A percentile compares a stretch with the other conserved stretches of the same genome.
Conservation (phyloP, 2,888 invertebrate species). For the Lycia hirtaria region DNA sequence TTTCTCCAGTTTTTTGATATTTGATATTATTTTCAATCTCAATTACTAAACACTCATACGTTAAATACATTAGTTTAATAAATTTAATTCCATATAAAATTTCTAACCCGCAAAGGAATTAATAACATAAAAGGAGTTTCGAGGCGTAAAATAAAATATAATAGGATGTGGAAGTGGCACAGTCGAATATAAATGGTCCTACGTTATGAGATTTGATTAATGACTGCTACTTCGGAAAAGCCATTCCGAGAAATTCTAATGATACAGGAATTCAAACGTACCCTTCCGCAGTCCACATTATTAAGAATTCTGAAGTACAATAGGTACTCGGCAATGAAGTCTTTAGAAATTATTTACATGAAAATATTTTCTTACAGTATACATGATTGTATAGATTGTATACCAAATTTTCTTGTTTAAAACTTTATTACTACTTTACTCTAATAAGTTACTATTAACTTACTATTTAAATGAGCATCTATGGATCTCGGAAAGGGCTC, state of each 20-base stretch:
- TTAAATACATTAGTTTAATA: not conserved
- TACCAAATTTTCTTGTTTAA: not conserved
- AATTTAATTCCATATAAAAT: not conserved
- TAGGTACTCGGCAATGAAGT: not conserved
- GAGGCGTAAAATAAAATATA: constrained; percentile 33
- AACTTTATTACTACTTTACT: not conserved
- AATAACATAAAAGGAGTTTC: constrained; percentile 23
- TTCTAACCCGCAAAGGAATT: constrained; percentile 4
- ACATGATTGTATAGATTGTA: not conserved
- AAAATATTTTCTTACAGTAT: not conserved
- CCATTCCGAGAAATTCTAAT: constrained; percentile 51
- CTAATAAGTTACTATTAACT: too few species aligned
- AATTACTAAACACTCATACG: too few species aligned
- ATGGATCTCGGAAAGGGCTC: too few species aligned
- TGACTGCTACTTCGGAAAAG: constrained; percentile 55
- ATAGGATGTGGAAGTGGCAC: constrained; percentile 46
- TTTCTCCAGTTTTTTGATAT: too few species aligned
- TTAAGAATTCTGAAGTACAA: constrained; percentile 17
- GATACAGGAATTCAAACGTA: constrained; percentile 38
- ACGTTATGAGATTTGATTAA: constrained; percentile 66
- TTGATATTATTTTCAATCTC: too few species aligned
- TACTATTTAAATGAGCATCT: too few species aligned
- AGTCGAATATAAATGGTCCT: constrained; percentile 56
- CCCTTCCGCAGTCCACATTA: constrained; percentile 13
- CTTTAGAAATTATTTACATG: constrained; percentile 2